Evolutionary conservation across 1,140 invertebrate species (phyloP), one percentile per base, ranked within the genome.

Genomic region (Anastrepha ludens): DNA sequence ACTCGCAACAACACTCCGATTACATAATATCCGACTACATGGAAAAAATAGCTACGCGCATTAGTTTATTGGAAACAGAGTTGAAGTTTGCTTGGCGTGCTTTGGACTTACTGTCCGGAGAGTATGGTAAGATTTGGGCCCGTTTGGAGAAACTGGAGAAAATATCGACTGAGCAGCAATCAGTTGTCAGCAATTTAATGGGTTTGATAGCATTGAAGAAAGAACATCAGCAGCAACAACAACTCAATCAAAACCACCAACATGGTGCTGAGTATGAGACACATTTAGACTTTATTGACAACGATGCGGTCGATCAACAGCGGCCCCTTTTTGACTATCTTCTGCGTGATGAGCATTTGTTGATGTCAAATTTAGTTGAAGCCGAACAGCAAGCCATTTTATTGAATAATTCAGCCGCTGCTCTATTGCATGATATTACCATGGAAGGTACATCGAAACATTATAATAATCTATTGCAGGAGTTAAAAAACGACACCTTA

Each of bases 121-220:
- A 98, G 92, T 98, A 98, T 90, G 96, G 98, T 17, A 97, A 97
- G 91, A 98, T 99, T 96, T 98, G 98, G 98, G 97, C 98, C 91
- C 94, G 97, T 86, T 94, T 99, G 74, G 98, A 99, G 91, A 97
- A 98, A 93, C 94, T 98, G n/a, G 98, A 99, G 93, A 95, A 96
- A 62, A 95, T 98, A 67, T 94, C 98, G 1, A 96, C 96, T 90
- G 97, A 98, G 91, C 98, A 98, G 93, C 98, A 98, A 91, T 96
- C 96, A 88, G 97, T 98, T n/a, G 98, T 98, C 87, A 95, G 96
- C 41, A 97, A 98, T 91, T 94, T 98, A 90, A 95, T 98, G 91
- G 96, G 97, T 90, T 96, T 97, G 90, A 97, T 97, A 0, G 87
- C 86, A 15, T 64, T 88, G 4, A 89, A 90, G 81, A 39, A 88